Evolutionary conservation across 1,140 invertebrate genomes (phyloP).

Genomic region (Nephila pilipes): DNA sequence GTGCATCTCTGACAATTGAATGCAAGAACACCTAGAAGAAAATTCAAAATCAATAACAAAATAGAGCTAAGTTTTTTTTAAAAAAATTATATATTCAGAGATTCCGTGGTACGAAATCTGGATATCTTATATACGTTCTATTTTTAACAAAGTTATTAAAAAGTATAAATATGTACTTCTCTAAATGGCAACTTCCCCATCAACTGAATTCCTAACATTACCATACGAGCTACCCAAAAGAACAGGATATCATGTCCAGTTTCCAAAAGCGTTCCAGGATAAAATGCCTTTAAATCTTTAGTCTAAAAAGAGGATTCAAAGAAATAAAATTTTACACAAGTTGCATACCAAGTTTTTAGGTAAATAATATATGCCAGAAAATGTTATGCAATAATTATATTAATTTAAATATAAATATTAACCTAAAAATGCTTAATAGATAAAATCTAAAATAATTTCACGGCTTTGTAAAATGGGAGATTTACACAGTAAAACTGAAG

Average conservation of each 20-base stretch:
- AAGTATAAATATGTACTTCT: slow-evolving; percentile 81
- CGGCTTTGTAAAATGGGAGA: too few relatives aligned
- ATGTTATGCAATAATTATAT: too few relatives aligned
- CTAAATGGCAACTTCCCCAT: slow-evolving; percentile 96
- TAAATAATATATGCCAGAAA: too few relatives aligned
- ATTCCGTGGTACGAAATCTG: not conserved
- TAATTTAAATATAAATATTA: too few relatives aligned
- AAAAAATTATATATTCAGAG: too few relatives aligned
- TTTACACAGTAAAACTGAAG: too few relatives aligned
- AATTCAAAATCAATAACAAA: not conserved
- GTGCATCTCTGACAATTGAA: slow-evolving; percentile 98
- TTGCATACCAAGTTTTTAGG: too few relatives aligned
- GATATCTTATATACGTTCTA: not conserved
- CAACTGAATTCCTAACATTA: slow-evolving; percentile 96
- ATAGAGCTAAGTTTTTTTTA: too few relatives aligned
- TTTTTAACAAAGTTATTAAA: not conserved
- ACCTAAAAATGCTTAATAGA: too few relatives aligned
- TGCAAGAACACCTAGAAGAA: slow-evolving; percentile 85
- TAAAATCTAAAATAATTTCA: too few relatives aligned
- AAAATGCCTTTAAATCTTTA: slow-evolving; percentile 86
- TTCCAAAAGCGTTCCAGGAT: slow-evolving; percentile 95
- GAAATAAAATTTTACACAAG: not conserved
- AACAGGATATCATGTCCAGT: slow-evolving; percentile 99
- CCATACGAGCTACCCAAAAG: slow-evolving; percentile 99
- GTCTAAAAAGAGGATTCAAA: slow-evolving; percentile 58